Evolutionary conservation across 2,888 invertebrate species (phyloP), one percentile per base, ranked within the genome.

Genomic region (Eustalomyia histrio): DNA sequence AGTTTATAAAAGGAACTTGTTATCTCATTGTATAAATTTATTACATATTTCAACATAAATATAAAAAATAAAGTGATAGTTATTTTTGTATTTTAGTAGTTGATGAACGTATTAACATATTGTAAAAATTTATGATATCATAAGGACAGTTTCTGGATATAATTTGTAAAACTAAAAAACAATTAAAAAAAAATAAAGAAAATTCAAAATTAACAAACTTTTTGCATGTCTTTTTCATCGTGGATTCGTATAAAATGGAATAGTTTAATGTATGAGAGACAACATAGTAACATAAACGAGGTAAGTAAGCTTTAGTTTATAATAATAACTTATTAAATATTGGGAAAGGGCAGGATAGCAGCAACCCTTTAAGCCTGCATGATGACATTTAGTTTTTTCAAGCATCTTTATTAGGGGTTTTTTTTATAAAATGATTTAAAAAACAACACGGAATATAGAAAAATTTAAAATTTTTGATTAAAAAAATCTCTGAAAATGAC

Each of bases 181-280:
- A n/a, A 63, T n/a, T 47, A 52, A 1, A 35, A 33, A 52, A 64
- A 53, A 55, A 29, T 64, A 33, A 73, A 63, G 50, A 64, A 64
- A 74, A 60, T 69, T 65, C 7, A 65, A 60, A 67, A 18, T 16
- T 47, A 83, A 82, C 71, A 83, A 64, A 29, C 47, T 71, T 85
- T 85, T 87, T 88, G 87, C 85, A 88, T 88, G 87, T 85, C 85
- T 86, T 86, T 88, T 83, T 85, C 85, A 68, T 85, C 84, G 55
- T 83, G 84, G 80, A 84, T 85, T 85, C 85, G 84, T 84, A 83
- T 84, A 86, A 86, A 84, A 88, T 88, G 88, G 84, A 84, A 85
- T 88, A 88, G 87, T 84, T 85, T 85, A 85, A 85, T 89, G 85
- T 86, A 89, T 88, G 88, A 87, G 86, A 85, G 85, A 85, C 83